These are phyloP conservation scores for Brachionus koreanus DNA, from an alignment of 1,140 invertebrate species.

Conservation along the genomic window DNA sequence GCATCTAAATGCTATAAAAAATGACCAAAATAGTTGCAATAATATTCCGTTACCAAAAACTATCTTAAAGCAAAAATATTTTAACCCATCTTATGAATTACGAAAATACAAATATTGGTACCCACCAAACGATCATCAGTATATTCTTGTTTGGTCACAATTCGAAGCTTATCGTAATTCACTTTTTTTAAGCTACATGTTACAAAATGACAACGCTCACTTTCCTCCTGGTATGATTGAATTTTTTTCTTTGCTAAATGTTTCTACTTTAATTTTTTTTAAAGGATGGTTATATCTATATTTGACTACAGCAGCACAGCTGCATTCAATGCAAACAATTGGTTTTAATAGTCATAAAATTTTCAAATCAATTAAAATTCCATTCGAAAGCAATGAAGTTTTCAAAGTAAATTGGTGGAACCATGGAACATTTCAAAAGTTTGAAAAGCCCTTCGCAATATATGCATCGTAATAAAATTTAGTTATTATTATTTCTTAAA, in stretches of 20 bases:
- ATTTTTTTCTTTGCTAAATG: not conserved
- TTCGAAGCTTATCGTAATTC: constrained; percentile 2
- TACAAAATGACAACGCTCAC: constrained; percentile 33
- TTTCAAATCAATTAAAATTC: constrained; percentile 6
- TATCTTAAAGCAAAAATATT: constrained; percentile 37
- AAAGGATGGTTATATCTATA: constrained; percentile 42
- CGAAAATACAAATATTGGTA: constrained; percentile 32
- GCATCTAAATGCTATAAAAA: constrained; percentile 7
- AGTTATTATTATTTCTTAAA: not conserved
- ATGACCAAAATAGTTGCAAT: constrained; percentile 19
- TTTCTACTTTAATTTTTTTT: not conserved
- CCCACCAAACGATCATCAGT: constrained; percentile 29
- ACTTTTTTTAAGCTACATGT: constrained; percentile 23
- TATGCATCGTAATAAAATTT: constrained; percentile 24
- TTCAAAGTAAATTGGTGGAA: constrained; percentile 42
- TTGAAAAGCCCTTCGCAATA: constrained; percentile 40
- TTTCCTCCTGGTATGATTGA: constrained; percentile 5
- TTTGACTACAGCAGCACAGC: constrained; percentile 30
- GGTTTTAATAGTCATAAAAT: constrained; percentile 2
- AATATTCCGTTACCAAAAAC: constrained; percentile 42
- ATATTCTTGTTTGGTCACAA: constrained; percentile 32
- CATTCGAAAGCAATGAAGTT: constrained; percentile 43
- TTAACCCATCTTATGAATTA: constrained; percentile 34
- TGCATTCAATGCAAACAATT: constrained; percentile 38
- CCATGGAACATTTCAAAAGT: constrained; percentile 38